phyloP scores from a whole-genome alignment of 2,888 invertebrate genomes.

The Melinaea marsaeus region DNA sequence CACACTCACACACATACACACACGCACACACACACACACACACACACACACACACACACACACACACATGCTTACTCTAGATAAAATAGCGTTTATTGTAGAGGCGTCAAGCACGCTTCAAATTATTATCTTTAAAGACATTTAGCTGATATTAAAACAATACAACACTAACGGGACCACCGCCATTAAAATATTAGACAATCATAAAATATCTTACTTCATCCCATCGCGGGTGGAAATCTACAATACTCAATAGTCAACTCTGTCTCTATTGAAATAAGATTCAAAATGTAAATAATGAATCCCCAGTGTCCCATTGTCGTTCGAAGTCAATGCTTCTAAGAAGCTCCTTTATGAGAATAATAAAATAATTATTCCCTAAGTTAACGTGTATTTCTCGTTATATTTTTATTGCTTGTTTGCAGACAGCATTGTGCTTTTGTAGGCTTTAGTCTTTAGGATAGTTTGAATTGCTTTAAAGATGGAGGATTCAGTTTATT shows the following conservation, averaged over 20 bases:
- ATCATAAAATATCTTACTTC: slow-evolving; percentile 32
- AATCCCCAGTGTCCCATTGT: neutral
- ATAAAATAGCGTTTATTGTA: slow-evolving; percentile 22
- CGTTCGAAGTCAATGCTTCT: slow-evolving; percentile 26
- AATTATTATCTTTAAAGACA: slow-evolving; percentile 30
- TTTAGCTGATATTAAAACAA: slow-evolving; percentile 38
- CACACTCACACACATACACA: neutral
- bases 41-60: no score
- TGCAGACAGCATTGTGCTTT: slow-evolving; percentile 30
- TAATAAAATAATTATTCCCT: slow-evolving; percentile 48
- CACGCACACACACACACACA: no score
- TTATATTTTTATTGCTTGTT: slow-evolving; percentile 40
- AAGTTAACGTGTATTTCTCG: slow-evolving; percentile 35
- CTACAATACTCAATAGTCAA: slow-evolving; percentile 5
- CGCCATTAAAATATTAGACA: slow-evolving; percentile 43
- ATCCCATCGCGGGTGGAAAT: slow-evolving; percentile 7
- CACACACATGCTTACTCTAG: neutral
- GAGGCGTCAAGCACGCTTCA: slow-evolving; percentile 28
- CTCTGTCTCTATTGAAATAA: neutral
- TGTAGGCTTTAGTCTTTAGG: slow-evolving; percentile 25
- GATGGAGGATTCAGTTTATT: no score
- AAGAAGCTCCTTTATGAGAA: slow-evolving; percentile 38
- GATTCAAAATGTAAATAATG: slow-evolving; percentile 12
- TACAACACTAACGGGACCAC: slow-evolving; percentile 37
- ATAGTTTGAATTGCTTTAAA: slow-evolving; percentile 31